Evolutionary conservation across 2,113 vertebrate species (phyloP).

Genomic region (Anoplopoma fimbria): DNA sequence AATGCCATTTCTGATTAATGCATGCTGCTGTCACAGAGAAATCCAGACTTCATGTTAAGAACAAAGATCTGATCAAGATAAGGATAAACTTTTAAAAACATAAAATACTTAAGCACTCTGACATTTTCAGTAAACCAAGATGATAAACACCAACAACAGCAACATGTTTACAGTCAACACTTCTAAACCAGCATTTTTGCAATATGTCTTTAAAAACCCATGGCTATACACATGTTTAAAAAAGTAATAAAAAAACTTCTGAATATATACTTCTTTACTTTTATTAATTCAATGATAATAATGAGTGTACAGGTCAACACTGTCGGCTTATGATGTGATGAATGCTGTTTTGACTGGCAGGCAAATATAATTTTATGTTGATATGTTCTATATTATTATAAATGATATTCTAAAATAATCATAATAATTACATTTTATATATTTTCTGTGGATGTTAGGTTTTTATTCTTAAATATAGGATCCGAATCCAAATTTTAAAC

Average conservation of each 20-base stretch:
- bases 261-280: not conserved
- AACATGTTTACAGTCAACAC: not conserved
- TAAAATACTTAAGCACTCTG: not conserved
- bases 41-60: not conserved
- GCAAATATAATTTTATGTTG: not conserved
- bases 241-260: not conserved
- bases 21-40: not conserved
- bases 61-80: not conserved
- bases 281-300: not conserved
- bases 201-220: not conserved
- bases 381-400: not conserved
- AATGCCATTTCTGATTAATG: not conserved
- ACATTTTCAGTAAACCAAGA: not conserved
- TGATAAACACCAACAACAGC: not conserved
- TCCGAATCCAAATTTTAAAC: not conserved
- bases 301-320: not conserved
- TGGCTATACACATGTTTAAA: not conserved
- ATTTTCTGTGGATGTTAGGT: not conserved
- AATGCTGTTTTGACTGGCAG: not conserved
- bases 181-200: not conserved
- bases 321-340: not conserved
- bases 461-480: not conserved
- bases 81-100: not conserved
- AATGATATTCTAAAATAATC: not conserved
- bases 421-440: not conserved